Conservation (phyloP, 1,140 invertebrate genomes). For the Triops longicaudatus region DNA sequence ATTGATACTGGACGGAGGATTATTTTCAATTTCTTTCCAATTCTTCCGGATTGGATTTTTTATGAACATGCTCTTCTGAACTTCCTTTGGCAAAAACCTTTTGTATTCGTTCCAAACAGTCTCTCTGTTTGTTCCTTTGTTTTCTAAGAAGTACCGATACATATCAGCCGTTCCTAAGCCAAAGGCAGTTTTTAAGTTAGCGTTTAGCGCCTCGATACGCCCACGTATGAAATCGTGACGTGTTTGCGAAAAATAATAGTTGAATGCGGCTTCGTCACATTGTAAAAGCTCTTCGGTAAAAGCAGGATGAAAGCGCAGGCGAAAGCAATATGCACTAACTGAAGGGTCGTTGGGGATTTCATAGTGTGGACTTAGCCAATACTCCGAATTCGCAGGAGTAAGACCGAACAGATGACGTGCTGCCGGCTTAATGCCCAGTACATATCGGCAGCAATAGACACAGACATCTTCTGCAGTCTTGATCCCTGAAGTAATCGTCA, state of each 20-base stretch:
- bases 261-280: background rate
- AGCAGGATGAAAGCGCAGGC: background rate
- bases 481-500: background rate
- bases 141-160: background rate
- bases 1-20: background rate
- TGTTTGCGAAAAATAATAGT: background rate
- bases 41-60: slow-evolving; percentile 13
- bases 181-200: background rate
- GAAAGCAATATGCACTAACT: background rate
- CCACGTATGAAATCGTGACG: background rate
- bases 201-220: background rate
- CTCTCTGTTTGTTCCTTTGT: background rate
- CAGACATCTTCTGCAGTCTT: background rate
- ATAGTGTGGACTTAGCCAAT: background rate
- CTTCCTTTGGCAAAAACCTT: background rate
- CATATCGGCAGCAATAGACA: background rate
- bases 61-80: background rate
- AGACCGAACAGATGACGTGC: background rate
- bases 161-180: background rate
- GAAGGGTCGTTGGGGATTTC: background rate
- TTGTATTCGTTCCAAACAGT: background rate
- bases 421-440: background rate
- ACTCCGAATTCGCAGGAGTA: background rate
- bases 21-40: slow-evolving; percentile 22
- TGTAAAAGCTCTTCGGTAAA: background rate